phyloP scores from a whole-genome alignment of 2,888 invertebrate genomes.

The Andrena trimmerana region DNA sequence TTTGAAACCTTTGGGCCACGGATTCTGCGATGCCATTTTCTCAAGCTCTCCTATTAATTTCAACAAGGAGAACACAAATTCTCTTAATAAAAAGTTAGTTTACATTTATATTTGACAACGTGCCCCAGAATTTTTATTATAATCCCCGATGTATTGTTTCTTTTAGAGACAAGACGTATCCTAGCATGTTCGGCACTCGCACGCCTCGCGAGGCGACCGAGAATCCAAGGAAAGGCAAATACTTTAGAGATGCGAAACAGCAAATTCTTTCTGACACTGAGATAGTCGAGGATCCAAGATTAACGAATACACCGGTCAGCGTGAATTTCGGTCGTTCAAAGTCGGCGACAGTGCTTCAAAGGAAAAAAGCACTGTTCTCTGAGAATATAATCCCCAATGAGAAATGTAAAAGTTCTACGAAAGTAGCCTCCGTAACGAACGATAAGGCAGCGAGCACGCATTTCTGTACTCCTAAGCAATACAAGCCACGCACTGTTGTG shows the following conservation, averaged over 20 bases:
- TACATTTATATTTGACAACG: neutral
- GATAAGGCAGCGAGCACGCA: conserved; percentile 76
- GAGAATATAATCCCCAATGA: conserved; percentile 62
- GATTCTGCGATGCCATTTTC: conserved; percentile 82
- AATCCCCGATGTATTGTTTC: neutral
- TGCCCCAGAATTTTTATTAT: neutral
- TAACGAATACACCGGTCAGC: conserved; percentile 37
- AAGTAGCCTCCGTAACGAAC: conserved; percentile 53
- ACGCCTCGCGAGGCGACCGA: conserved; percentile 29
- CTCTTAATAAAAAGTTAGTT: conserved; percentile 74
- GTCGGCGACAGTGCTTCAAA: conserved; percentile 65
- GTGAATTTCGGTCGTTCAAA: conserved; percentile 65
- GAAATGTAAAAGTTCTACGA: conserved; percentile 75
- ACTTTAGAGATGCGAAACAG: conserved; percentile 28
- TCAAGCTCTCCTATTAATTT: conserved; percentile 78
- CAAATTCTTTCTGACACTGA: conserved; percentile 55
- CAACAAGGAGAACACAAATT: conserved; percentile 74
- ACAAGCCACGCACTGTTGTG: conserved; percentile 39
- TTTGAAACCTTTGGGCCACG: conserved; percentile 64
- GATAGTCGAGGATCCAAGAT: conserved; percentile 31
- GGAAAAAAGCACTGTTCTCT: conserved; percentile 57
- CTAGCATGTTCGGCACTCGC: conserved; percentile 3
- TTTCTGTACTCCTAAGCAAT: conserved; percentile 78
- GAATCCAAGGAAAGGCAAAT: conserved; percentile 36
- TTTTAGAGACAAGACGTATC: conserved; percentile 47